Evolutionary conservation across 2,797 vertebrate genomes (phyloP).

Genomic region (Alfaro cultratus): DNA sequence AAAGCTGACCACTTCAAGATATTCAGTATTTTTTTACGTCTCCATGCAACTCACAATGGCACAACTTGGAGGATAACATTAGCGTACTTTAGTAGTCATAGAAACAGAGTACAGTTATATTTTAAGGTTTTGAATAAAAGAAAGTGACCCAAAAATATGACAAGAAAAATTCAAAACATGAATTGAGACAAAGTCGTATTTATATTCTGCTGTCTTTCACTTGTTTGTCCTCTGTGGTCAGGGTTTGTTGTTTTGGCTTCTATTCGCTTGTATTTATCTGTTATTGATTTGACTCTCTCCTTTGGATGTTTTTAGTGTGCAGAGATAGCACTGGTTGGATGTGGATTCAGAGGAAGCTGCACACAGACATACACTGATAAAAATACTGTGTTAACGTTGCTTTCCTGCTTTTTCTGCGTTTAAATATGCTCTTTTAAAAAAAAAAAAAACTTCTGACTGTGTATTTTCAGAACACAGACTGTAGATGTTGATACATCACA

Average conservation of each 20-base stretch:
- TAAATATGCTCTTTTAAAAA: neutral
- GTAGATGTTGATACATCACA: neutral
- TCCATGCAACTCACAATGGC: too few species aligned
- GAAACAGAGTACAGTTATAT: neutral
- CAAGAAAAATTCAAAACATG: too few species aligned
- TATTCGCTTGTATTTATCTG: conserved; percentile 23
- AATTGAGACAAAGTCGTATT: neutral
- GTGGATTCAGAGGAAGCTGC: conserved; percentile 5
- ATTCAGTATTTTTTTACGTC: too few species aligned
- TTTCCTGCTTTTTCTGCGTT: neutral
- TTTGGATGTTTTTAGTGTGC: conserved; percentile 7
- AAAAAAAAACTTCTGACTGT: neutral
- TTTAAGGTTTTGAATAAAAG: neutral
- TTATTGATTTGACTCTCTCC: conserved; percentile 28
- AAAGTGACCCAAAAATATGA: neutral
- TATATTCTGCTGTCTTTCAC: neutral
- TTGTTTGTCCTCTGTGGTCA: conserved; percentile 3
- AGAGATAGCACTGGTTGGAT: conserved; percentile 5
- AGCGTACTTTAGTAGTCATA: neutral
- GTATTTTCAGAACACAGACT: neutral
- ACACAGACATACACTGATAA: conserved; percentile 1
- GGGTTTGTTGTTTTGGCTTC: conserved; percentile 16
- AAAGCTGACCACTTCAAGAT: too few species aligned
- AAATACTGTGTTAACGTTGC: neutral
- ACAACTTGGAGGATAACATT: too few species aligned